phyloP scores from a whole-genome alignment of 2,113 vertebrate species.

The Cyprinodon variegatus region DNA sequence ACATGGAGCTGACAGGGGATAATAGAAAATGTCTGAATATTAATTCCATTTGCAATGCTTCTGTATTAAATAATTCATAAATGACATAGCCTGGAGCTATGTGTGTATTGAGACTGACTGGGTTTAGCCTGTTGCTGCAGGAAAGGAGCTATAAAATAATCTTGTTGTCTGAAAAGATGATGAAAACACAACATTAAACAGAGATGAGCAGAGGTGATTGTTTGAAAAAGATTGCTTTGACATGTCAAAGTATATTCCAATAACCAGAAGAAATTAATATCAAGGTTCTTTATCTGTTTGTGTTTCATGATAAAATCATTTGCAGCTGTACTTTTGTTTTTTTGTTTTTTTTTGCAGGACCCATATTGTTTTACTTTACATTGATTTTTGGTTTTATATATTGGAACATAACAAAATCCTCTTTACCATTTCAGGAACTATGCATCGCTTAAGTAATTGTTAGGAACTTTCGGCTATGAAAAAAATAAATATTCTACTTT shows the following conservation, averaged over 20 bases:
- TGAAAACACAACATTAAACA: conserved; percentile 21
- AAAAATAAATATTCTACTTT: no score
- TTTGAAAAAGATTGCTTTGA: conserved; percentile 7
- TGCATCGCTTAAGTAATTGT: background rate
- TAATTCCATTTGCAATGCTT: conserved; percentile 51
- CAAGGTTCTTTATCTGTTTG: background rate
- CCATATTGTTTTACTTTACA: no score
- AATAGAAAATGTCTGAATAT: conserved; percentile 67
- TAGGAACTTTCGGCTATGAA: no score
- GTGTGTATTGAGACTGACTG: conserved; percentile 23
- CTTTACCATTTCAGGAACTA: background rate
- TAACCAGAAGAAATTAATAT: background rate
- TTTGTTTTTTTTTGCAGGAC: background rate
- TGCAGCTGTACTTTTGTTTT: background rate
- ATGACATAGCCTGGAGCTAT: conserved; percentile 57
- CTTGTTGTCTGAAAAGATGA: conserved; percentile 2
- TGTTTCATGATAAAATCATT: background rate
- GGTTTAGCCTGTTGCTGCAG: conserved; percentile 20
- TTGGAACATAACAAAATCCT: no score
- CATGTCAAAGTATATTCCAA: background rate
- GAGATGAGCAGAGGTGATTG: conserved; percentile 8
- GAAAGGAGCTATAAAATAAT: conserved; percentile 25
- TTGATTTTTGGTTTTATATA: no score
- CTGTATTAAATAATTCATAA: conserved; percentile 76
- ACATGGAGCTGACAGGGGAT: conserved; percentile 49